A percentile compares a stretch with the other conserved stretches of the same genome.
These are phyloP conservation scores for Encarsia formosa DNA, from an alignment of 2,888 invertebrate genomes.

Conservation along the genomic window DNA sequence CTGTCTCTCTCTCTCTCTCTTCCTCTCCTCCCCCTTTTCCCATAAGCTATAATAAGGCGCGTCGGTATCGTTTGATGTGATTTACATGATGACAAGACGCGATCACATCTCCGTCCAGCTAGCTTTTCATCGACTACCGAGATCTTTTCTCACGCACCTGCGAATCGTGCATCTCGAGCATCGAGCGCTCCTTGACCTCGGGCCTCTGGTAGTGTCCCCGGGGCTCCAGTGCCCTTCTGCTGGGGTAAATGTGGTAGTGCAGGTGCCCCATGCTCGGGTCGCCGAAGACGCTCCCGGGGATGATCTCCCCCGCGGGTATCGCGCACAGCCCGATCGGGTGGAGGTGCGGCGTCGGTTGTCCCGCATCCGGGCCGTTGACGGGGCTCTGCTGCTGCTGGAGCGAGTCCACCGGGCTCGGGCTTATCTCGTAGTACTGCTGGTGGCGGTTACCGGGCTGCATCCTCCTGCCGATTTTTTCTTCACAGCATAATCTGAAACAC, in stretches of 20 bases:
- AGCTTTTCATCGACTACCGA: no score
- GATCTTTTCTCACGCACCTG: no score
- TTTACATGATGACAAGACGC: no score
- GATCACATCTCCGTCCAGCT: no score
- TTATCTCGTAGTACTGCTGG: constrained; percentile 21
- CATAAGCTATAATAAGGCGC: no score
- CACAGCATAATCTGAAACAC: no score
- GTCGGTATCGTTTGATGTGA: no score
- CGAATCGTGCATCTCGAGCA: no score
- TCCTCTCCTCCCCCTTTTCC: no score
- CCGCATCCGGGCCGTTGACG: not conserved
- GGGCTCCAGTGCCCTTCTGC: constrained; percentile 1
- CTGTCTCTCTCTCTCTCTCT: no score
- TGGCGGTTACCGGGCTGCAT: constrained; percentile 10
- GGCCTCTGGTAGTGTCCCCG: no score
- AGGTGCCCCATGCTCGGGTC: constrained; percentile 19
- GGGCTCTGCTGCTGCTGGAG: not conserved
- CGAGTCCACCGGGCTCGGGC: constrained; percentile 11
- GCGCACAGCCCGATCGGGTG: constrained; percentile 12
- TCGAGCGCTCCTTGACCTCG: no score
- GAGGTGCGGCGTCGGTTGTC: not conserved
- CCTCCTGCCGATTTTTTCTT: not conserved
- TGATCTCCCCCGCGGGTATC: constrained; percentile 12
- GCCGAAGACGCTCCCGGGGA: constrained; percentile 15
- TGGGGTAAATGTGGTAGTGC: constrained; percentile 23